These are phyloP conservation scores for Spodoptera littoralis DNA, from an alignment of 2,888 invertebrate species.

Conservation along the genomic window DNA sequence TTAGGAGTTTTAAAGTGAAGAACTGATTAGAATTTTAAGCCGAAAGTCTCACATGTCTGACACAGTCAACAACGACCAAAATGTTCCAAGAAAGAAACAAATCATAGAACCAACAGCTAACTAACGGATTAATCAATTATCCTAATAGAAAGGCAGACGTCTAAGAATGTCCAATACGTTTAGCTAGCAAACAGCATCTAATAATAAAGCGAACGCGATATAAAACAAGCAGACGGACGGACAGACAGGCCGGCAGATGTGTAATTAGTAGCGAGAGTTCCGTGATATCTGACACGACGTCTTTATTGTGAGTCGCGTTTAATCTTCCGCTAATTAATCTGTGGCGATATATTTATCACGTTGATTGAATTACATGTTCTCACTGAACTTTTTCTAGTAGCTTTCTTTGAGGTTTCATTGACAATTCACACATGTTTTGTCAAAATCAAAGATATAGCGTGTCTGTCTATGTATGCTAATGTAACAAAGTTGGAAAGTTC, in stretches of 20 bases:
- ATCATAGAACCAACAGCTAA: no score
- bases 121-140: slow-evolving; percentile 25
- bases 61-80: no score
- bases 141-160: slow-evolving; percentile 22
- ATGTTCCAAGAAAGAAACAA: no score
- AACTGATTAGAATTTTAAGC: no score
- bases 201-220: slow-evolving; percentile 39
- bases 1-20: no score
- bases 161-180: slow-evolving; percentile 30
- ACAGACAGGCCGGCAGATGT: slow-evolving; percentile 51
- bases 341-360: slow-evolving; percentile 35
- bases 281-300: slow-evolving; percentile 50
- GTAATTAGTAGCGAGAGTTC: slow-evolving; percentile 57
- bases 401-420: background rate
- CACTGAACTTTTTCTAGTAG: no score
- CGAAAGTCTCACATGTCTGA: no score
- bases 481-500: no score
- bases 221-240: slow-evolving; percentile 39
- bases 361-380: slow-evolving; percentile 1
- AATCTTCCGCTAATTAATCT: slow-evolving; percentile 54
- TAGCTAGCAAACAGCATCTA: slow-evolving; percentile 37
- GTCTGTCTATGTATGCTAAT: no score
- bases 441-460: background rate
- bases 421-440: background rate
- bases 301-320: slow-evolving; percentile 45